A percentile compares a stretch with the other conserved stretches of the same genome.
These are phyloP conservation scores for Byasa hedistus DNA, from an alignment of 2,888 invertebrate genomes.

Conservation along the genomic window DNA sequence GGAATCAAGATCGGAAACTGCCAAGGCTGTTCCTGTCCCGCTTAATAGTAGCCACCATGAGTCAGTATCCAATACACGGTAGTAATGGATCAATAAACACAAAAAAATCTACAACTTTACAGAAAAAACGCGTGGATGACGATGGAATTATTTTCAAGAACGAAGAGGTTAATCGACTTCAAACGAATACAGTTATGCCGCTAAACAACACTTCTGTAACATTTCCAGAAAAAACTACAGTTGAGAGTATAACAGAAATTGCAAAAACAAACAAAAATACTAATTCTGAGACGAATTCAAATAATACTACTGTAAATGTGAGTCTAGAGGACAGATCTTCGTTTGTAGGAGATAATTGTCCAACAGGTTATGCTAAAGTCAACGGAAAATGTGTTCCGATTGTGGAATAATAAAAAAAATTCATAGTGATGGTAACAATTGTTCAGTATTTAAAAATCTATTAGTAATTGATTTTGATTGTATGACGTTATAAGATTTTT, in stretches of 20 bases:
- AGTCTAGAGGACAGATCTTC: constrained; percentile 49
- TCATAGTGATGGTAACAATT: not conserved
- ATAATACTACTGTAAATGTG: constrained; percentile 37
- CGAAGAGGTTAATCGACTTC: not conserved
- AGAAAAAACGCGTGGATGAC: constrained; percentile 5
- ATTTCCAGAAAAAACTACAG: not conserved
- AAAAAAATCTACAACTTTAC: constrained; percentile 5
- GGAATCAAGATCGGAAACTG: constrained; percentile 25
- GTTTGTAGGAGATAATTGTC: constrained; percentile 56
- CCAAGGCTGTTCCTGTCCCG: constrained; percentile 38
- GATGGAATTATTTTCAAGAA: constrained; percentile 3
- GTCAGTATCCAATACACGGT: constrained; percentile 20
- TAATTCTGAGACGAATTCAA: constrained; percentile 20
- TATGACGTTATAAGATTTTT: too few species aligned
- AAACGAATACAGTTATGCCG: constrained; percentile 7
- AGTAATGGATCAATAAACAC: constrained; percentile 4
- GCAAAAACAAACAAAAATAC: constrained; percentile 10
- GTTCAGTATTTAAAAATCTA: not conserved
- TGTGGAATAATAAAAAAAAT: constrained; percentile 1
- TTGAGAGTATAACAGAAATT: not conserved
- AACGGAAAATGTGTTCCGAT: constrained; percentile 49
- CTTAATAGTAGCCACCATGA: constrained; percentile 33
- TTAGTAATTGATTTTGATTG: too few species aligned
- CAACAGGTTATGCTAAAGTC: constrained; percentile 50
- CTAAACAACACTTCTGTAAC: not conserved